Percentiles rank a stretch among this genome's conserved stretches.
These are phyloP conservation scores for Denticeps clupeoides DNA, from an alignment of 2,797 vertebrate species.

Conservation along the genomic window DNA sequence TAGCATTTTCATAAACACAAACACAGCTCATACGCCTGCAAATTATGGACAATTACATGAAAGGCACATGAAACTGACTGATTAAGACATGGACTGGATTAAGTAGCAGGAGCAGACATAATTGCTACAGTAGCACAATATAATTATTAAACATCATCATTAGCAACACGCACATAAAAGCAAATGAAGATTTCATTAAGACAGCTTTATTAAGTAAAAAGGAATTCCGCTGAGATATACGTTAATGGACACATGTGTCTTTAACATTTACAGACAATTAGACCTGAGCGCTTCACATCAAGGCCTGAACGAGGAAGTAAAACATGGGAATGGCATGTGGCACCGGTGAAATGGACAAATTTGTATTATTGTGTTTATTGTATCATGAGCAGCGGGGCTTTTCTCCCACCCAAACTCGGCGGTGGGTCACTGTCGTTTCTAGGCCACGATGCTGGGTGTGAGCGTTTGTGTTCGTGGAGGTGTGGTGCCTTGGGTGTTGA, in stretches of 20 bases:
- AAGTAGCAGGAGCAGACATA: constrained; percentile 46
- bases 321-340: too few species aligned
- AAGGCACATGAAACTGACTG: too few species aligned
- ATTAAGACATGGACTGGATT: constrained; percentile 37
- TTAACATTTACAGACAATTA: not conserved
- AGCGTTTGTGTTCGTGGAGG: not conserved
- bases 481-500: constrained; percentile 22
- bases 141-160: constrained; percentile 48
- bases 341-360: too few species aligned
- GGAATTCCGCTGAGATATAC: constrained; percentile 43
- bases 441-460: not conserved
- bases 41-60: too few species aligned
- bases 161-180: constrained; percentile 29
- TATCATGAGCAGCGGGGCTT: too few species aligned
- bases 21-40: too few species aligned
- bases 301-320: too few species aligned
- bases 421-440: not conserved
- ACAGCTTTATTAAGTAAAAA: constrained; percentile 48
- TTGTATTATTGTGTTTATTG: too few species aligned
- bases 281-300: too few species aligned
- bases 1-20: too few species aligned
- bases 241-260: constrained; percentile 3
- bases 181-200: constrained; percentile 60
- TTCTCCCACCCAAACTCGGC: too few species aligned
- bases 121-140: constrained; percentile 5